Base-by-base conservation (phyloP, 30 jellyfish, hydroid and myxozoan species). In the Aurelia sp. region DNA sequence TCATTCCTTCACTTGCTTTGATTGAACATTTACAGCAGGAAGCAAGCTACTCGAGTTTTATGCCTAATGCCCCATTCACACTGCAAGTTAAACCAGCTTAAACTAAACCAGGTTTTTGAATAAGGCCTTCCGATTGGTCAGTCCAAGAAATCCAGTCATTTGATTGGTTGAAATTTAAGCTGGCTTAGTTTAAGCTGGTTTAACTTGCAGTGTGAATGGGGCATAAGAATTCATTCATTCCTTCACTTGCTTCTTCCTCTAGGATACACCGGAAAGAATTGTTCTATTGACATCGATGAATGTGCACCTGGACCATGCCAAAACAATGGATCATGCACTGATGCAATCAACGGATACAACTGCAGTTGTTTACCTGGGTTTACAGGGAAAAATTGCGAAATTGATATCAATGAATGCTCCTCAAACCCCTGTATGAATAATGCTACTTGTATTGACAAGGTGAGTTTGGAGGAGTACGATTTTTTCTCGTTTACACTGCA, bases 301-400 rank as follows among this genome's bases (percentile, higher is more conserved):
- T 92, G 98, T 37, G 91, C 86, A 3, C 57, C 88, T 11, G 27
- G n/a, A 33, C 95, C 98, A 3, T 92, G 98, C 69, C 57, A 21
- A 47, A 73, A 86, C 85, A 87, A 87, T 69, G 95, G 88, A 23
- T 78, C 98, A 17, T 92, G 98, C 59, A 33, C 57, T 3, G 98
- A 92, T 61, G 79, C 41, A 40, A 73, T 86, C 68, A 86, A 82
- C 18, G 79, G 66, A 12, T 91, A 68, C 85, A 62, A 71, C 3
- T 87, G 96, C 35, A 40, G 64, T 2, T 87, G 96, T 53, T 6
- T 27, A 13, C 52, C 77, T 48, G 96, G 96, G n/a, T 77, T 33
- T 21, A 51, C 83, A 0, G 96, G 96, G 44, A 78, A 50, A 66
- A 68, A 44, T 6, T 86, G 96, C 57, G 89, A 74, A 18, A 66